Evolutionary conservation across 2,888 invertebrate species (phyloP), one percentile per base, ranked within the genome.

Genomic region (Chironomus tentans): DNA sequence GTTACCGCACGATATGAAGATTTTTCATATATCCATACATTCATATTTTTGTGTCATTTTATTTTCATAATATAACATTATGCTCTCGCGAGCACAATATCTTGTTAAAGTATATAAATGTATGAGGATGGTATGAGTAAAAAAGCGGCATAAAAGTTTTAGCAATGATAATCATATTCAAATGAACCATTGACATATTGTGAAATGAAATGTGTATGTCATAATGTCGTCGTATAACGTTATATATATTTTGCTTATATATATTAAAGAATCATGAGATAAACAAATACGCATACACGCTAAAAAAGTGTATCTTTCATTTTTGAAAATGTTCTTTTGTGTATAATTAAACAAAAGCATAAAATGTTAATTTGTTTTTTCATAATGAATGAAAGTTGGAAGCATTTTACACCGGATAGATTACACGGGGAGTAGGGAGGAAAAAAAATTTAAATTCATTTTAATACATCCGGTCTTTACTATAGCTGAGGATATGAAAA

Each of bases 131-230:
- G 21, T 24, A 21, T 65, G 18, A 22, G 24, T 13, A 10, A 13
- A 10, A 22, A 65, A 65, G 10, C 3, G 21, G 24, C 24, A 65
- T 65, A 65, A 65, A 65, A 65, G 21, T 65, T 65, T 65, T 18
- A 56, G 56, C 18, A 56, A 68, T 56, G 61, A 62, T 73, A 61
- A 38, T 73, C 72, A 73, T 15, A 73, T 38, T 73, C 22, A 56
- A 73, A 73, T 73, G 72, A 73, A 73, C 62, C 61, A 73, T 73
- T 73, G 72, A 62, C 72, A 73, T 28, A 73, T 62, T 73, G 72
- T 24, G 65, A 22, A 65, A 65, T 65, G 22, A 65, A 65, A 65
- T 65, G 56, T 56, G 56, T 3, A 56, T 56, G 56, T 15, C 56
- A 56, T 56, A 56, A 18, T 56, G 38, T 38, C 38, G 38, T 38